These are phyloP conservation scores for Herminia tarsipennalis DNA, from an alignment of 2,888 invertebrate species.

Conservation along the genomic window DNA sequence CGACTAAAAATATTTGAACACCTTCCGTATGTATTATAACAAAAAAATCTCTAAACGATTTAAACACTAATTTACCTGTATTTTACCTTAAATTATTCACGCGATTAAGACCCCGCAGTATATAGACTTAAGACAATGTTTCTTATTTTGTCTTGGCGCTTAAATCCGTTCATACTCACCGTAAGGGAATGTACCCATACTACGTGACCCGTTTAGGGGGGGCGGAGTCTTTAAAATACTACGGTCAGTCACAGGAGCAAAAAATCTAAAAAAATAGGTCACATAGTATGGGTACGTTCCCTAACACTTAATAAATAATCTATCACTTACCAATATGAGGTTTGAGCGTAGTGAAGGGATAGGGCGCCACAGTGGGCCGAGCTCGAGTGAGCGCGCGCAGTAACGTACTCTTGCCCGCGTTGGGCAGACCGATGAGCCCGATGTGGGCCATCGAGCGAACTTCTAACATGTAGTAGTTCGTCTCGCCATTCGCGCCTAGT, in stretches of 20 bases:
- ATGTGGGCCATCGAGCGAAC: slow-evolving; percentile 97
- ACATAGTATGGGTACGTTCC: too few species aligned
- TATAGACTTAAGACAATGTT: too few species aligned
- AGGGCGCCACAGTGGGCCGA: slow-evolving; percentile 95
- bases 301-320: too few species aligned
- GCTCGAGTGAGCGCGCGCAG: slow-evolving; percentile 94
- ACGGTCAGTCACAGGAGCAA: not conserved
- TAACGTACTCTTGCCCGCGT: slow-evolving; percentile 97
- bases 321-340: slow-evolving; percentile 55
- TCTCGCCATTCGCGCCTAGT: slow-evolving; percentile 94
- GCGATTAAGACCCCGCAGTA: too few species aligned
- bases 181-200: not conserved
- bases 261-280: too few species aligned
- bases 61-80: too few species aligned
- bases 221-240: not conserved
- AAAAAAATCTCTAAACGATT: too few species aligned
- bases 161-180: too few species aligned
- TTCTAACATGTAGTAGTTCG: slow-evolving; percentile 90
- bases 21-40: too few species aligned
- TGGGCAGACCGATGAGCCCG: slow-evolving; percentile 92
- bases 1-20: too few species aligned
- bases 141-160: too few species aligned
- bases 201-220: not conserved
- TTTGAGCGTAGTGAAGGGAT: slow-evolving; percentile 96
- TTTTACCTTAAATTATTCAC: too few species aligned